Evolutionary conservation across 2,888 invertebrate genomes (phyloP).

Genomic region (Liodrosophila aerea): DNA sequence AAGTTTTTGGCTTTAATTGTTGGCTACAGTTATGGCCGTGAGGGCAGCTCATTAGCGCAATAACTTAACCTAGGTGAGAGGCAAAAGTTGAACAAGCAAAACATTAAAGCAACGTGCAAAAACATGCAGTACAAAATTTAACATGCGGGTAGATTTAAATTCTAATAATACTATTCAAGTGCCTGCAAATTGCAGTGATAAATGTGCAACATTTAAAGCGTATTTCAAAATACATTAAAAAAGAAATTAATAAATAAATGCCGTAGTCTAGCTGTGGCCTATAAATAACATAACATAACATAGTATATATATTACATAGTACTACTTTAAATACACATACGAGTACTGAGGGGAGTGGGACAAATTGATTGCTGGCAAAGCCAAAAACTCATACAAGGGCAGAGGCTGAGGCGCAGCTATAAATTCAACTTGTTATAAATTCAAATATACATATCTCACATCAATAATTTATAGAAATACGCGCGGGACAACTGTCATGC

Average conservation of each 20-base stretch:
- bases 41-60: conserved; percentile 77
- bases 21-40: conserved; percentile 5
- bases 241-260: conserved; percentile 30
- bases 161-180: conserved; percentile 2
- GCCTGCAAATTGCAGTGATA: conserved; percentile 11
- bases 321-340: conserved; percentile 41
- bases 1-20: conserved; percentile 22
- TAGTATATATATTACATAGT: conserved; percentile 4
- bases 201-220: conserved; percentile 1
- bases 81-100: conserved; percentile 45
- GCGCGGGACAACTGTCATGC: conserved; percentile 76
- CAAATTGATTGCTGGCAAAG: conserved; percentile 51
- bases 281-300: conserved; percentile 47
- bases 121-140: conserved; percentile 16
- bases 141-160: conserved; percentile 1
- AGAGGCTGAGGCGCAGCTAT: conserved; percentile 42
- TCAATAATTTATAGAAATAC: conserved; percentile 76
- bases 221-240: conserved; percentile 30
- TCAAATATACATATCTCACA: conserved; percentile 72
- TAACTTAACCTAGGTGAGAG: conserved; percentile 76
- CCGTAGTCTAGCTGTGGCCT: conserved; percentile 43
- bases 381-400: too few relatives aligned
- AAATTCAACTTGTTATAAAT: conserved; percentile 67
- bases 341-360: conserved; percentile 18
- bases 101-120: conserved; percentile 12